A percentile compares a stretch with the other conserved stretches of the same genome.
phyloP scores from a whole-genome alignment of 2,797 vertebrate genomes.

The Streptopelia turtur region DNA sequence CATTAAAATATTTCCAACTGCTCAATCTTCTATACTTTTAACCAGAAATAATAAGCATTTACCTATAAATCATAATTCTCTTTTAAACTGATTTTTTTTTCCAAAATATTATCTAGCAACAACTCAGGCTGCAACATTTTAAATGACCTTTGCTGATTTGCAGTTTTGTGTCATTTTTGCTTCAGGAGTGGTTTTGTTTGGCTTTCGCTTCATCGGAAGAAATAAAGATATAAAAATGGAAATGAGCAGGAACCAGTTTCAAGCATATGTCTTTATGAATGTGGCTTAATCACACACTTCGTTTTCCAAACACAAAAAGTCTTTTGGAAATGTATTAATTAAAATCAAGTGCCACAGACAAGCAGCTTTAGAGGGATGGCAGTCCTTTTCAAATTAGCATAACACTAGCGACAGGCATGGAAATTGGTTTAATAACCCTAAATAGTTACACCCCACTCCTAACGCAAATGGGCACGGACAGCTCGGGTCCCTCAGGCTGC shows the following conservation, averaged over 20 bases:
- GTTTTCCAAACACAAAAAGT: slow-evolving; percentile 69
- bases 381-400: slow-evolving; percentile 76
- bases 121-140: not conserved
- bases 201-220: not conserved
- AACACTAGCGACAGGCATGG: slow-evolving; percentile 80
- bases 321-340: slow-evolving; percentile 66
- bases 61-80: not conserved
- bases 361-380: slow-evolving; percentile 34
- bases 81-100: not conserved
- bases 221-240: slow-evolving; percentile 54
- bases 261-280: slow-evolving; percentile 54
- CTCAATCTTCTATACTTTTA: not conserved
- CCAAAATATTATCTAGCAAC: not conserved
- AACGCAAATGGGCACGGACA: slow-evolving; percentile 84
- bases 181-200: not conserved
- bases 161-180: slow-evolving; percentile 52
- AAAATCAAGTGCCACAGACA: slow-evolving; percentile 66
- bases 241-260: slow-evolving; percentile 54
- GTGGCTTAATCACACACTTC: slow-evolving; percentile 63
- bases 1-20: not conserved
- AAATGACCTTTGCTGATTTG: not conserved
- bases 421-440: slow-evolving; percentile 89
- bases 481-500: slow-evolving; percentile 80
- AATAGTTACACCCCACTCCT: slow-evolving; percentile 75
- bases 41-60: not conserved